A percentile compares a stretch with the other conserved stretches of the same genome.
phyloP scores from a whole-genome alignment of 2,113 vertebrate species.

The Spilogale gracilis region DNA sequence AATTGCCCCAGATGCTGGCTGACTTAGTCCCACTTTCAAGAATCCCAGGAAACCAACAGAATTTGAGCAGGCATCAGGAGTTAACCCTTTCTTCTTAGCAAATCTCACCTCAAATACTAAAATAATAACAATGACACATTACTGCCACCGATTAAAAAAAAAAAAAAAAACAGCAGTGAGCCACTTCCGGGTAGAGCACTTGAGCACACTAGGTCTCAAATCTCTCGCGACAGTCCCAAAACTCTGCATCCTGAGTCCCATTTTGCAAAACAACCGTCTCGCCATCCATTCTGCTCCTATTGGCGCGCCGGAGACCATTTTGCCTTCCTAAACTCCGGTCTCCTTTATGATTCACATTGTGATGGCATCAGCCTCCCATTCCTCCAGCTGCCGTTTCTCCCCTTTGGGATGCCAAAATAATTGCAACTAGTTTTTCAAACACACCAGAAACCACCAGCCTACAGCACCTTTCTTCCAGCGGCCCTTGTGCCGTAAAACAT shows the following conservation, averaged over 20 bases:
- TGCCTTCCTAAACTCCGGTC: neutral
- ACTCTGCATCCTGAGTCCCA: neutral
- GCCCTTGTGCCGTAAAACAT: neutral
- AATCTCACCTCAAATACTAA: constrained; percentile 9
- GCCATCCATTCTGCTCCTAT: neutral
- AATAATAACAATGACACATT: neutral
- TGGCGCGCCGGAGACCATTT: too few relatives aligned
- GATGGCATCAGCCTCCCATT: neutral
- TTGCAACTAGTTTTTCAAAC: neutral
- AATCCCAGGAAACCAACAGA: neutral
- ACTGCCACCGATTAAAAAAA: neutral
- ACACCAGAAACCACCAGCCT: neutral
- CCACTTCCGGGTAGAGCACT: neutral
- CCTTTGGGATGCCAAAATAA: neutral
- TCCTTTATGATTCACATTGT: neutral
- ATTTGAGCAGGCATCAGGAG: neutral
- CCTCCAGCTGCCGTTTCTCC: neutral
- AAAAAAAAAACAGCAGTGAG: neutral
- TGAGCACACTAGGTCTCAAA: neutral
- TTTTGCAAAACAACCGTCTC: neutral
- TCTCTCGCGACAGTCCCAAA: neutral
- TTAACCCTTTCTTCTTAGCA: neutral
- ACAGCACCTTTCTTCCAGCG: neutral
- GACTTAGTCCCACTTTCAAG: neutral
- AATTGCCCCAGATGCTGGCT: neutral